Conservation (phyloP, 2,797 vertebrate genomes). For the Channallabes apus region DNA sequence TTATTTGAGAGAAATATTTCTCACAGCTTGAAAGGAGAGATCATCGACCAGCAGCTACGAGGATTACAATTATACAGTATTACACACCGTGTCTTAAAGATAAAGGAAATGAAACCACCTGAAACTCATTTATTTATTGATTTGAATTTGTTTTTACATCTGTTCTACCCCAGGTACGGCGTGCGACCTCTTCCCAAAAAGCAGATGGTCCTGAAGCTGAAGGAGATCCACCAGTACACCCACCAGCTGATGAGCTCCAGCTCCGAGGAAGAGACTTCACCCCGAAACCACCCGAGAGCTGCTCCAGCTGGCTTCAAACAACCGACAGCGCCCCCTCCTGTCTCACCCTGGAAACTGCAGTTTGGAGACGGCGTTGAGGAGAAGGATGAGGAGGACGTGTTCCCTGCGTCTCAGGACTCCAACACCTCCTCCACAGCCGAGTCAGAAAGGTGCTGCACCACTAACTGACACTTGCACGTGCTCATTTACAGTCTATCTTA, state of each 20-base stretch:
- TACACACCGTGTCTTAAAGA: neutral
- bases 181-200: conserved; percentile 90
- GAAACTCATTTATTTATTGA: no score
- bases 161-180: conserved; percentile 78
- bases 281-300: conserved; percentile 3
- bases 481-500: neutral
- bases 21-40: neutral
- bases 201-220: conserved; percentile 95
- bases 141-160: no score
- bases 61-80: neutral
- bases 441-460: conserved; percentile 80
- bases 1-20: no score
- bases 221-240: conserved; percentile 97
- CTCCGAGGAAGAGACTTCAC: conserved; percentile 73
- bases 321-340: conserved; percentile 55
- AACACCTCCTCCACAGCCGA: conserved; percentile 73
- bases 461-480: neutral
- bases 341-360: conserved; percentile 50
- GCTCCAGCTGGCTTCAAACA: conserved; percentile 63
- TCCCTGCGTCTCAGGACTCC: conserved; percentile 81
- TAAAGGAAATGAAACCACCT: neutral
- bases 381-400: conserved; percentile 52
- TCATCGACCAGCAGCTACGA: neutral
- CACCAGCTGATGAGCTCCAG: conserved; percentile 83
- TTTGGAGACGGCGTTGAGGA: conserved; percentile 31